Evolutionary conservation across 2,113 vertebrate genomes (phyloP), one percentile per base, ranked within the genome.

Genomic region (Harpagus bidentatus): DNA sequence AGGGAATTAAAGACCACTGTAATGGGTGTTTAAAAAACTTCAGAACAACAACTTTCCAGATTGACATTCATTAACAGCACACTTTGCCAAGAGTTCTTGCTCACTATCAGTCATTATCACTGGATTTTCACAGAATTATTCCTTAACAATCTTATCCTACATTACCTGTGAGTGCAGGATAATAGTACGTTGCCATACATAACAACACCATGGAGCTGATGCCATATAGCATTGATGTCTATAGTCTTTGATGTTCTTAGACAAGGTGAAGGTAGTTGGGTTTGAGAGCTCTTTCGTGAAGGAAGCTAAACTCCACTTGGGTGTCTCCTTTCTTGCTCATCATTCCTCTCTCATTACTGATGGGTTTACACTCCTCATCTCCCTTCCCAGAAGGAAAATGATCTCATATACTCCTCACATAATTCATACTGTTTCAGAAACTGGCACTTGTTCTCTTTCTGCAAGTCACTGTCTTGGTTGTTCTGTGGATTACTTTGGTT

Each of bases 211-310:
- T 4, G 7, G 43, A 87, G 32, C 6, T 72, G 52, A 63, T 72
- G 53, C 7, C 0, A 4, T 25, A 12, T 6, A 7, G 16, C 2
- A 3, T 34, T 45, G 43, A 73, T 28, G 16, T 12, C 9, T 63
- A 34, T 4, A 12, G 16, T 36, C 19, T 72, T 48, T 70, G 43
- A 45, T 2, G 0, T 20, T 73, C 38, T 67, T 15, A 45, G 43
- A 9, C 36, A 58, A 9, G 3, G 14, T 63, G 23, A 67, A 86
- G 19, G 3, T 29, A 21, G 29, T 26, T n/a, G 9, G 8, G 12
- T 84, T 55, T 72, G 58, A 93, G 42, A 76, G 10, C 11, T 86
- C 42, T 55, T 81, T 53, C 8, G 22, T 19, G 26, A 70, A 76
- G 32, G 48, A 80, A 73, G 22, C 7, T 73, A 55, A 87, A 63